Conservation (phyloP, 2,797 vertebrate species). For the Tolypeutes matacus region DNA sequence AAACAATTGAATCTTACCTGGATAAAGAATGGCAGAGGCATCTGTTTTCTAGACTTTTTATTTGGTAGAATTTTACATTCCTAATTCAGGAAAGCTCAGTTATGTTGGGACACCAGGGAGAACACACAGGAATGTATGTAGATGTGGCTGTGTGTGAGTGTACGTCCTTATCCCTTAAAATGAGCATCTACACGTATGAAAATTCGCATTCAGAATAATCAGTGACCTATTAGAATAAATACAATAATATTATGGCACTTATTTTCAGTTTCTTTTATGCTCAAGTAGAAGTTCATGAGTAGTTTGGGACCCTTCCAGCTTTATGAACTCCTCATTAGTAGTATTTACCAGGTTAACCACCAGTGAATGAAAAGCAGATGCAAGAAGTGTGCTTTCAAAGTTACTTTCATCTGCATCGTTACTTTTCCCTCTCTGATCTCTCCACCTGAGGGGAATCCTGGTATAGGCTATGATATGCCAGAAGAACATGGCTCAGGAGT, state of each 20-base stretch:
- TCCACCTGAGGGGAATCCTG: not conserved
- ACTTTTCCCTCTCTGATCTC: not conserved
- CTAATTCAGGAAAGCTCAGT: conserved; percentile 35
- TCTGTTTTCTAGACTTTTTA: conserved; percentile 21
- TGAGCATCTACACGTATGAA: not conserved
- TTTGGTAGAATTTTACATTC: not conserved
- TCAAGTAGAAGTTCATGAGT: conserved; percentile 4
- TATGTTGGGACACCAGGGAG: not conserved
- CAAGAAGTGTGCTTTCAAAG: not conserved
- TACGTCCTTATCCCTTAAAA: conserved; percentile 12
- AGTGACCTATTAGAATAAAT: not conserved
- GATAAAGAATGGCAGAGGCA: not conserved
- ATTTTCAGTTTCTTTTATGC: conserved; percentile 43
- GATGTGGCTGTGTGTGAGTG: not conserved
- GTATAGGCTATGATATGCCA: not conserved
- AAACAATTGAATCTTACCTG: conserved; percentile 18
- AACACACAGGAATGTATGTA: not conserved
- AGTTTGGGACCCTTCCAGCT: not conserved
- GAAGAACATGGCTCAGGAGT: not conserved
- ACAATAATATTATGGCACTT: not conserved
- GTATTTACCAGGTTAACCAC: not conserved
- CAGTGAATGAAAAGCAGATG: not conserved
- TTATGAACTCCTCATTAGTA: not conserved
- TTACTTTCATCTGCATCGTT: not conserved
- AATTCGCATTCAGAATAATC: conserved; percentile 23